A percentile compares a stretch with the other conserved stretches of the same genome.
Evolutionary conservation across 30 jellyfish, hydroid and myxozoan genomes (phyloP).

Genomic region (Nemopilema nomurai): DNA sequence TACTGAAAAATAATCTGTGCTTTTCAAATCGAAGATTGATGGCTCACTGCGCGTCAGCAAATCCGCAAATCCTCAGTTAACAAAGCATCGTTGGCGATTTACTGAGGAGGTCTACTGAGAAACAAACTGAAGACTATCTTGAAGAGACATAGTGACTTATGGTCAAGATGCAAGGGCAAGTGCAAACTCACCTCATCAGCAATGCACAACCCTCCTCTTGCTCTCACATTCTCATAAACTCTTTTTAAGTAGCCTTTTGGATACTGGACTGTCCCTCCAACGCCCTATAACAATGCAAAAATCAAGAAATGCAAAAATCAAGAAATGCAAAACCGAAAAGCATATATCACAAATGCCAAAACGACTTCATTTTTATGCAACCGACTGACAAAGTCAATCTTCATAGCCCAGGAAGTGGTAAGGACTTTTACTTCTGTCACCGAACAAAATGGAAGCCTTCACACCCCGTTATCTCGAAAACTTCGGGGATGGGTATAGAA

Average conservation of each 20-base stretch:
- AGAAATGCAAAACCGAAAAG: not conserved
- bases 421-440: too few relatives aligned
- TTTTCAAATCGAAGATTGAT: too few relatives aligned
- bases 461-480: too few relatives aligned
- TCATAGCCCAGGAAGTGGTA: not conserved
- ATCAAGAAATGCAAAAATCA: not conserved
- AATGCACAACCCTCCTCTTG: conserved; percentile 90
- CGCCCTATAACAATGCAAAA: conserved; percentile 68
- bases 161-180: not conserved
- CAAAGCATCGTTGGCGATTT: not conserved
- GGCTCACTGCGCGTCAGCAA: too few relatives aligned
- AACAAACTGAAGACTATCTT: not conserved
- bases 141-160: not conserved
- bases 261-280: conserved; percentile 98
- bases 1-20: too few relatives aligned
- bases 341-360: not conserved
- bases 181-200: conserved; percentile 92
- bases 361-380: not conserved
- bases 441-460: too few relatives aligned
- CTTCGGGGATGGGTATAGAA: too few relatives aligned
- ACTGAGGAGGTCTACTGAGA: not conserved
- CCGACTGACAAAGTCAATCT: not conserved
- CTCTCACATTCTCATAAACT: conserved; percentile 82
- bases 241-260: conserved; percentile 75
- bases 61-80: not conserved